Conservation (phyloP, 2,113 vertebrate genomes). For the Pangasianodon gigas region DNA sequence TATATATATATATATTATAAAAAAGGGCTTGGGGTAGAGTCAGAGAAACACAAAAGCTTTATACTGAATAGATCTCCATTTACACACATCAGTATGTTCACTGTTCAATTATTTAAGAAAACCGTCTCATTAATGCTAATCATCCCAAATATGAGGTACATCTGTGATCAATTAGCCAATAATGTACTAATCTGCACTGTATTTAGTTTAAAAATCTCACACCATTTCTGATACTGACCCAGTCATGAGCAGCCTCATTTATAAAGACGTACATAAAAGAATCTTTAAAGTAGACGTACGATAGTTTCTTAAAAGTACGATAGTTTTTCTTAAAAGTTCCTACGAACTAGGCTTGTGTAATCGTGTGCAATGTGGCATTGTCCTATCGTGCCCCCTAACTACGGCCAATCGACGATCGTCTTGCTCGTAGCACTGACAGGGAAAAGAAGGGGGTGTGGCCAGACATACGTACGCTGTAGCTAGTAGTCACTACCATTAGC, state of each 20-base stretch:
- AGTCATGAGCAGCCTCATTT: too few relatives aligned
- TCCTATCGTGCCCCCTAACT: background rate
- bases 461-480: background rate
- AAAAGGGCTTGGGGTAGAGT: background rate
- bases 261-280: background rate
- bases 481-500: background rate
- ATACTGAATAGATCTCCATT: background rate
- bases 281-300: background rate
- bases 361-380: background rate
- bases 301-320: too few relatives aligned
- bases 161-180: background rate
- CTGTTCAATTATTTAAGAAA: too few relatives aligned
- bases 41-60: background rate
- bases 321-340: background rate
- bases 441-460: background rate
- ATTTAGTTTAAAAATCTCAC: background rate
- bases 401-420: background rate
- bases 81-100: background rate
- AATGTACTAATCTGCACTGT: background rate
- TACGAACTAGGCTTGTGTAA: background rate
- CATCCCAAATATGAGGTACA: background rate
- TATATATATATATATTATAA: background rate
- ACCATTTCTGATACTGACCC: background rate
- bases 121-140: background rate
- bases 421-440: background rate